phyloP scores from a whole-genome alignment of 2,113 vertebrate genomes.

The Eubucco bourcierii region DNA sequence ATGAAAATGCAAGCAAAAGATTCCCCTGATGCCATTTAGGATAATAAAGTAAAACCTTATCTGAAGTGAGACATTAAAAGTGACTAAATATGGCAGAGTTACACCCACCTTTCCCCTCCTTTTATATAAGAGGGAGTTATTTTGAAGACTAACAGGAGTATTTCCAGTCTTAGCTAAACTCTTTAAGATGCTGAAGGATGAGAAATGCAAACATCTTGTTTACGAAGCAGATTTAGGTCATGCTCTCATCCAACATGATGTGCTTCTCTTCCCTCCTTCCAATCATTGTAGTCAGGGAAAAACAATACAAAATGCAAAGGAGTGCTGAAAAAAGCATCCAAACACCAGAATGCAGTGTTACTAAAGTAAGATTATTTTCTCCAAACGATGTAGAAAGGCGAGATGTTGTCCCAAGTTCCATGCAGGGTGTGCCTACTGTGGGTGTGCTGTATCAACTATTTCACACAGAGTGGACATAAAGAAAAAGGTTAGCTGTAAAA shows the following conservation, averaged over 20 bases:
- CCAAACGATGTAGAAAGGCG: background rate
- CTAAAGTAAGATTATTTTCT: background rate
- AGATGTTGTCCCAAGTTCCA: background rate
- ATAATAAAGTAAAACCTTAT: background rate
- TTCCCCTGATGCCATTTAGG: background rate
- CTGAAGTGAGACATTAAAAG: background rate
- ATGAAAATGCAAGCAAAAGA: background rate
- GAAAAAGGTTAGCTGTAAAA: background rate
- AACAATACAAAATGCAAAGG: background rate
- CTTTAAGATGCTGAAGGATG: background rate
- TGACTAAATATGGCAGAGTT: background rate
- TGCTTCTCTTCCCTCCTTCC: background rate
- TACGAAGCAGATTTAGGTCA: constrained; percentile 33
- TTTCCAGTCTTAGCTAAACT: background rate
- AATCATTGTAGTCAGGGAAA: background rate
- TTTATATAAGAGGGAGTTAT: background rate
- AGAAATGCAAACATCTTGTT: background rate
- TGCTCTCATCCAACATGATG: background rate
- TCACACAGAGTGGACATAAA: too few species aligned
- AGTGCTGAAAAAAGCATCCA: constrained; percentile 1
- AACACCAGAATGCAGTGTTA: background rate
- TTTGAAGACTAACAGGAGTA: background rate
- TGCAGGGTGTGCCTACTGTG: background rate
- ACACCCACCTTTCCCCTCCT: background rate
- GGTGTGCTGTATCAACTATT: background rate